Evolutionary conservation across 2,113 vertebrate genomes (phyloP).

Genomic region (Phalacrocorax brasilianus): DNA sequence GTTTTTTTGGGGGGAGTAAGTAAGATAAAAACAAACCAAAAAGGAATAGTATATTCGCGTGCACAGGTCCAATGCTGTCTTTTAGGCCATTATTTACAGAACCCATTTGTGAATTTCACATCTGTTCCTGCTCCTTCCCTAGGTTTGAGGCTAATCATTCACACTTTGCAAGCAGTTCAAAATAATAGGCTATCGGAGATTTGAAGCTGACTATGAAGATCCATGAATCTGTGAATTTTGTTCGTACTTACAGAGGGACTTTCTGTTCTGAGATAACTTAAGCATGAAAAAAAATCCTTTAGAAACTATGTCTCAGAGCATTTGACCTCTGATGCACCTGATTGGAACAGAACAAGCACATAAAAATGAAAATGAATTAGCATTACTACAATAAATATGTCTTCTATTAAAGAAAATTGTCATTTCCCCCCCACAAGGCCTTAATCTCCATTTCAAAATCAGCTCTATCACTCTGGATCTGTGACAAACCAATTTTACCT

Average conservation of each 20-base stretch:
- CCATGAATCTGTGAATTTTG: background rate
- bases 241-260: background rate
- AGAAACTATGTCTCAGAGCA: background rate
- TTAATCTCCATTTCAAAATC: slow-evolving; percentile 33
- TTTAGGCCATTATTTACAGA: background rate
- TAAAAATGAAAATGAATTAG: slow-evolving; percentile 15
- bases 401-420: background rate
- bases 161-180: background rate
- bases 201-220: background rate
- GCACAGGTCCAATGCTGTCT: background rate
- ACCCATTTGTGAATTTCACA: background rate
- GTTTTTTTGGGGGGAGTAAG: background rate
- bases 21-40: background rate
- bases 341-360: background rate
- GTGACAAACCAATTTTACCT: slow-evolving; percentile 43
- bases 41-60: background rate
- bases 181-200: background rate
- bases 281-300: background rate
- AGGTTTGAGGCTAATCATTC: background rate
- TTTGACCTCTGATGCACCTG: background rate
- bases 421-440: background rate
- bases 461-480: slow-evolving; percentile 35
- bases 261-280: background rate
- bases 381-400: background rate
- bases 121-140: background rate